Percentiles rank a stretch among this genome's conserved stretches.
Conservation (phyloP, 2,888 invertebrate species). For the Volucella bombylans region DNA sequence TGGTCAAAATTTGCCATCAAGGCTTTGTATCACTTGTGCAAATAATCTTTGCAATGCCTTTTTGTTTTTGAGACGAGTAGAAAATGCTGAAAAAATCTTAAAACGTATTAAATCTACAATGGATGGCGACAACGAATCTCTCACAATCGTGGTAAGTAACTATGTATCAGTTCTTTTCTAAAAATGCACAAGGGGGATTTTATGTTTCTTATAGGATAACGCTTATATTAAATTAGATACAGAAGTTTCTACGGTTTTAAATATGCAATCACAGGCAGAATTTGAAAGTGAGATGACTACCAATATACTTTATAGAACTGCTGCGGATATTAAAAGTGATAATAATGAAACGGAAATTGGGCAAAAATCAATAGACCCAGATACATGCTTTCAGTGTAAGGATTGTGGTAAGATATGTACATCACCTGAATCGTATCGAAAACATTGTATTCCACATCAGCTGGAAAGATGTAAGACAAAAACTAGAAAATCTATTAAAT, state of each 20-base stretch:
- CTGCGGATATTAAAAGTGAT: not conserved
- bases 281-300: not conserved
- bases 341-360: not conserved
- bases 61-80: conserved; percentile 17
- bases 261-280: not conserved
- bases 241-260: not conserved
- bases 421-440: conserved; percentile 20
- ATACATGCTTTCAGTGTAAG: conserved; percentile 18
- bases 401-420: conserved; percentile 40
- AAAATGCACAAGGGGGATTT: not conserved
- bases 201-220: not conserved
- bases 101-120: not conserved
- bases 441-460: conserved; percentile 33
- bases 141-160: not conserved
- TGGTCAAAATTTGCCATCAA: conserved; percentile 1
- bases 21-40: conserved; percentile 16
- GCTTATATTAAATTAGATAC: not conserved
- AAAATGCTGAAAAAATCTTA: conserved; percentile 13
- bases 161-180: not conserved
- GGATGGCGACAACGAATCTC: not conserved
- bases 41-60: conserved; percentile 16
- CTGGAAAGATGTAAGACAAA: conserved; percentile 15
- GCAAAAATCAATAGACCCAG: conserved; percentile 14
- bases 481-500: conserved; percentile 27
- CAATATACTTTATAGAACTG: not conserved